Evolutionary conservation across 2,888 invertebrate species (phyloP), one percentile per base, ranked within the genome.

Genomic region (Coelopa pilipes): DNA sequence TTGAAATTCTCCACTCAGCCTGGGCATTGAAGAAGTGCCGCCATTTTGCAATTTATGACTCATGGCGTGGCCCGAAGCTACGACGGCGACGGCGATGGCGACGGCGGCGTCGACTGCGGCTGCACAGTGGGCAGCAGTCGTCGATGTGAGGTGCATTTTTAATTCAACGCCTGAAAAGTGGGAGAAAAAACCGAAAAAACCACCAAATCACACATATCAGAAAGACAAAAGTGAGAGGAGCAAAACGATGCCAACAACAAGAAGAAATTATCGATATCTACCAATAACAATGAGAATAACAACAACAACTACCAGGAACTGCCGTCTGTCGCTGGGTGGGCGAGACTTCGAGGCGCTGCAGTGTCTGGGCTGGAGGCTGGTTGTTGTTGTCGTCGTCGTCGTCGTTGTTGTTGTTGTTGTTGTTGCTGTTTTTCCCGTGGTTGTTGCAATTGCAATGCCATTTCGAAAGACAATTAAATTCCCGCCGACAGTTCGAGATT

Each of bases 391-490:
- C 17, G n/a, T 24, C 46, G n/a, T 69, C 15, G 19, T 69, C 11
- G n/a, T 67, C n/a, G 0, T 53, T 24, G 45, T 69, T 15, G n/a
- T 57, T 7, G 12, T 34, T 21, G 57, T 59, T 19, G 11, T 59
- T 21, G 19, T 21, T 57, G 4, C 4, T 46, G 46, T 55, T 68
- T n/a, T 15, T 57, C 15, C 7, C 34, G 34, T 7, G 2, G 34
- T 34, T 34, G 34, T 34, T 34, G 34, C 7, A 34, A 34, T 34
- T 34, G 34, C 34, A 34, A 34, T 34, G 2, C 34, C 34, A 34
- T 34, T 34, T 60, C 60, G 49, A 47, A 70, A 70, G 60, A 70
- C 70, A 59, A 70, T 70, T 70, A 70, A 70, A 70, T 70, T 53
- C 59, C 49, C 59, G 60, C 46, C 59, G 49, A 60, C 47, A 60